Conservation (phyloP, 2,888 invertebrate species). For the Morpho helenor region DNA sequence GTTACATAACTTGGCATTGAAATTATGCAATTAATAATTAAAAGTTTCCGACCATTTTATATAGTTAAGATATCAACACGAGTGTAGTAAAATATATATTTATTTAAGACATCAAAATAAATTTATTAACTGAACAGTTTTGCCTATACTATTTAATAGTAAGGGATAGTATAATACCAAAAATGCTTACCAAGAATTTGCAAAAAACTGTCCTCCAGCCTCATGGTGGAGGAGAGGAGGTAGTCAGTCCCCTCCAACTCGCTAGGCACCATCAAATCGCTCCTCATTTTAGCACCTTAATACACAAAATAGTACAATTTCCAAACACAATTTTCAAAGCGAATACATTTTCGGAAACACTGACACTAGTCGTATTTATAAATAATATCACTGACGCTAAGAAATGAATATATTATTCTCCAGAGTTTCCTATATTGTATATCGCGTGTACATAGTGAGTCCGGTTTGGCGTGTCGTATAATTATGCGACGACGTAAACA, state of each 20-base stretch:
- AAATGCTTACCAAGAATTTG: slow-evolving; percentile 79
- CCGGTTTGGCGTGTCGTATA: slow-evolving; percentile 8
- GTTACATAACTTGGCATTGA: no score
- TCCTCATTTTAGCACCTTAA: slow-evolving; percentile 60
- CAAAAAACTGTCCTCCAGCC: slow-evolving; percentile 80
- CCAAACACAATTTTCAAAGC: slow-evolving; percentile 14
- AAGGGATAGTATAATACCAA: neutral
- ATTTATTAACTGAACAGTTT: no score
- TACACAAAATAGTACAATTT: slow-evolving; percentile 39
- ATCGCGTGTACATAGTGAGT: slow-evolving; percentile 5
- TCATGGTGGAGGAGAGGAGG: slow-evolving; percentile 80
- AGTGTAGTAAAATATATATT: no score
- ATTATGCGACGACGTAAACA: slow-evolving; percentile 45
- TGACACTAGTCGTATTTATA: slow-evolving; percentile 1
- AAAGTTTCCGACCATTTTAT: no score
- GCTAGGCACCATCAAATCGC: slow-evolving; percentile 71
- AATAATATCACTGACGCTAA: slow-evolving; percentile 1
- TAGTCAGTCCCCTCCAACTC: slow-evolving; percentile 82
- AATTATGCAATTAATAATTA: no score
- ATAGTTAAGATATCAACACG: no score
- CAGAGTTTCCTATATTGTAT: slow-evolving; percentile 6
- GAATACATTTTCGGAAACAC: slow-evolving; percentile 14
- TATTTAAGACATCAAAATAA: no score
- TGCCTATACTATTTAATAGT: no score
- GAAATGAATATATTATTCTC: neutral